Percentiles rank a stretch among this genome's conserved stretches.
Conservation (phyloP, 2,113 vertebrate genomes). For the Seriola dumerili region DNA sequence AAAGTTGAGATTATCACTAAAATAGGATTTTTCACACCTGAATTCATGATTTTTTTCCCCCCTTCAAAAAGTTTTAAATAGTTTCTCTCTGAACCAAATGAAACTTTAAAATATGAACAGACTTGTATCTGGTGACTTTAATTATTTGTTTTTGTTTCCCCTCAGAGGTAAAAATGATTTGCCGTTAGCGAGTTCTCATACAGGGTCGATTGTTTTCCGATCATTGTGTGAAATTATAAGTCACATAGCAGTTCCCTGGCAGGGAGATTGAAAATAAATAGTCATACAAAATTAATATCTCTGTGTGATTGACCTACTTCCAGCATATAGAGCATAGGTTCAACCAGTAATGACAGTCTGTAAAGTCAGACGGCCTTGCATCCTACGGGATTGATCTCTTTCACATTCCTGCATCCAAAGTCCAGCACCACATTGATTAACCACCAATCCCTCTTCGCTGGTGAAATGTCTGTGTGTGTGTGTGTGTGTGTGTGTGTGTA, state of each 20-base stretch:
- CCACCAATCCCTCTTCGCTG: not conserved
- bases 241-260: not conserved
- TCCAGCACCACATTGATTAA: conserved; percentile 50
- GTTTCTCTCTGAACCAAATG: not conserved
- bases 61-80: not conserved
- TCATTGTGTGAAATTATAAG: conserved; percentile 6
- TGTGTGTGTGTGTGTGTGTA: conserved; percentile 18
- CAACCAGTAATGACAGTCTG: not conserved
- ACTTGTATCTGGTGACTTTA: not conserved
- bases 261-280: conserved; percentile 21
- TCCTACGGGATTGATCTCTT: conserved; percentile 13
- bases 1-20: conserved; percentile 31
- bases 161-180: not conserved
- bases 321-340: not conserved
- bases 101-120: conserved; percentile 8
- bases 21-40: conserved; percentile 31
- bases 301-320: conserved; percentile 41
- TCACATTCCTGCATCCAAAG: conserved; percentile 48
- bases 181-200: not conserved
- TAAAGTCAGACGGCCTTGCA: conserved; percentile 8
- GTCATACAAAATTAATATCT: conserved; percentile 19
- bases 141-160: not conserved
- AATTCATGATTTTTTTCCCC: not conserved
- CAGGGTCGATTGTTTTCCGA: not conserved
- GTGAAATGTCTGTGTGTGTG: conserved; percentile 22